A percentile compares a stretch with the other conserved stretches of the same genome.
Evolutionary conservation across 2,888 invertebrate species (phyloP).

Genomic region (Octodonta nipae): DNA sequence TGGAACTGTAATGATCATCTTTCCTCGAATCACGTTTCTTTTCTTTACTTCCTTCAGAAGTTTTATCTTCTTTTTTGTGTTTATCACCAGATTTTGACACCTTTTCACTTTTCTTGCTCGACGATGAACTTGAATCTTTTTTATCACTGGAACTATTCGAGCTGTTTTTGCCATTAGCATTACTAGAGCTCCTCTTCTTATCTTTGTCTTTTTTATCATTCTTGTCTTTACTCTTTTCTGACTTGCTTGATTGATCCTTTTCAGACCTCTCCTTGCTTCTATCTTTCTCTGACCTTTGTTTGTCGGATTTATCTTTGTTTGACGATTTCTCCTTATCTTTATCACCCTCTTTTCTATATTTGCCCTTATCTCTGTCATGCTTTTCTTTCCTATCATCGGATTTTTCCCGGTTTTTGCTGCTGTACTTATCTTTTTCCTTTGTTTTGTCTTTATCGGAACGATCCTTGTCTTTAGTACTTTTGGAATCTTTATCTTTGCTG

Average conservation of each 20-base stretch:
- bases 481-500: constrained; percentile 13
- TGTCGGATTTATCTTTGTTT: constrained; percentile 19
- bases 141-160: constrained; percentile 14
- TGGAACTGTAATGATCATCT: constrained; percentile 60
- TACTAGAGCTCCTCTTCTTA: constrained; percentile 7
- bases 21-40: constrained; percentile 32
- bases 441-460: constrained; percentile 15
- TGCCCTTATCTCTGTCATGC: constrained; percentile 18
- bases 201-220: constrained; percentile 5
- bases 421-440: constrained; percentile 13
- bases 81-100: constrained; percentile 22
- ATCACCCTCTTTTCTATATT: constrained; percentile 14
- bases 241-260: background rate
- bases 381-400: background rate
- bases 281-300: constrained; percentile 15
- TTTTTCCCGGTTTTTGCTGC: background rate
- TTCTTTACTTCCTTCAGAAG: constrained; percentile 21
- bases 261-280: constrained; percentile 11
- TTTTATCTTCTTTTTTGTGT: constrained; percentile 22
- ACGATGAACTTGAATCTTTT: constrained; percentile 16
- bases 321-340: constrained; percentile 23
- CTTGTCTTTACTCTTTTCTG: background rate
- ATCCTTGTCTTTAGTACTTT: constrained; percentile 21
- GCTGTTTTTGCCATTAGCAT: constrained; percentile 6
- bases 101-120: constrained; percentile 16